A percentile compares a stretch with the other conserved stretches of the same genome.
phyloP scores from a whole-genome alignment of 2,888 invertebrate genomes.

The Siphlonurus alternatus region DNA sequence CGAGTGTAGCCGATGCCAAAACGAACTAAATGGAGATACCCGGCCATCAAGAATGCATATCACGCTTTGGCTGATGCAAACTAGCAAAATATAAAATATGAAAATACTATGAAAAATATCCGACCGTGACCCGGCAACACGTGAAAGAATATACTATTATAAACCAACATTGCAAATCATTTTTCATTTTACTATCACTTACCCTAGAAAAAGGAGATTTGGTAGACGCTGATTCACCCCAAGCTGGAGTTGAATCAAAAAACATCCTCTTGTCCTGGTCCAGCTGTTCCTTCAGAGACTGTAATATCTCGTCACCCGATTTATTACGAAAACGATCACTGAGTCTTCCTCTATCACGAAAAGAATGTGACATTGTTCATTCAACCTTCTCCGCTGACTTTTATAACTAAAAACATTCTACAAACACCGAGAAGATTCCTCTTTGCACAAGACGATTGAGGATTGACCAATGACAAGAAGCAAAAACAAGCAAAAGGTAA shows the following conservation, averaged over 20 bases:
- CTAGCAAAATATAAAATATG: too few species aligned
- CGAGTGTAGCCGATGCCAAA: too few species aligned
- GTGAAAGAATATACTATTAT: too few species aligned
- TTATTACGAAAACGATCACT: constrained; percentile 20
- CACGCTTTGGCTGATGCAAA: too few species aligned
- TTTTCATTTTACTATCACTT: constrained; percentile 14
- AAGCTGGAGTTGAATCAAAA: constrained; percentile 17
- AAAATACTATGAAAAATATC: too few species aligned
- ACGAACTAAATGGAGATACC: too few species aligned
- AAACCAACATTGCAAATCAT: too few species aligned
- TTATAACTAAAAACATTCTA: neutral
- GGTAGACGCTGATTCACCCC: constrained; percentile 12
- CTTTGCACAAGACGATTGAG: neutral
- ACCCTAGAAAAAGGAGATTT: constrained; percentile 18
- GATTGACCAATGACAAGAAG: too few species aligned
- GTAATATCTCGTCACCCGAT: constrained; percentile 20
- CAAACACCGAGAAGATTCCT: neutral
- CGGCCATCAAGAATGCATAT: too few species aligned
- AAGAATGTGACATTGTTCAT: constrained; percentile 17
- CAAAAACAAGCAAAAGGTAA: too few species aligned
- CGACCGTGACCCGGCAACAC: too few species aligned
- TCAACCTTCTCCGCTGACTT: neutral
- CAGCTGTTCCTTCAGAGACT: constrained; percentile 19
- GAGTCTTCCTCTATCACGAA: constrained; percentile 19
- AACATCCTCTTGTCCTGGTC: constrained; percentile 20